Percentiles rank a stretch among this genome's conserved stretches.
These are phyloP conservation scores for Stegastes partitus DNA, from an alignment of 2,113 vertebrate genomes.

Conservation along the genomic window DNA sequence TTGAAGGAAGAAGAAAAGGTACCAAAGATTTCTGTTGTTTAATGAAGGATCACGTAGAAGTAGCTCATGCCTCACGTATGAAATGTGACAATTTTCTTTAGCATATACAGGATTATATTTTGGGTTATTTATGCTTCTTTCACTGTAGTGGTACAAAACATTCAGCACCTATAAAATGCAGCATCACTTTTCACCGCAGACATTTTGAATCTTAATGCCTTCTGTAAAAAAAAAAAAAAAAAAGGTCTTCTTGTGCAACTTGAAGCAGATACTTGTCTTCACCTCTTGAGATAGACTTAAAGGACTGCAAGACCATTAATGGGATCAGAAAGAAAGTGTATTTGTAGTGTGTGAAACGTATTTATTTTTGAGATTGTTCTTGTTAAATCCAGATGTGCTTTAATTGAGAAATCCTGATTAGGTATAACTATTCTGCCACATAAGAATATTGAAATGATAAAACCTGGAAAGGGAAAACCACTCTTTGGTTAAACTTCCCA, in stretches of 20 bases:
- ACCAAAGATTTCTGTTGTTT: conserved; percentile 22
- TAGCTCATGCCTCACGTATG: too few relatives aligned
- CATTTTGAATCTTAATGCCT: too few relatives aligned
- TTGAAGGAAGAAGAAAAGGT: not conserved
- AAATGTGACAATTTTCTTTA: not conserved
- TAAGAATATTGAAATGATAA: not conserved
- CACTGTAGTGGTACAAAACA: not conserved
- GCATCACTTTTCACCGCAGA: too few relatives aligned
- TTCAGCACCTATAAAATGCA: too few relatives aligned
- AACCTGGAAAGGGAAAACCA: not conserved
- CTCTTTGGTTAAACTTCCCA: too few relatives aligned
- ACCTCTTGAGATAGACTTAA: not conserved
- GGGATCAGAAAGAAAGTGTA: not conserved
- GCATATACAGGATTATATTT: not conserved
- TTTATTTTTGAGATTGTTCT: not conserved
- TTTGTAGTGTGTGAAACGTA: not conserved
- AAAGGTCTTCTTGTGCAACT: too few relatives aligned
- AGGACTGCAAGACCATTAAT: not conserved
- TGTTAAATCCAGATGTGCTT: not conserved
- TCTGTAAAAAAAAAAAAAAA: too few relatives aligned
- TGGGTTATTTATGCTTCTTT: not conserved
- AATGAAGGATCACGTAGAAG: conserved; percentile 16
- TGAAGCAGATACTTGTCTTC: not conserved
- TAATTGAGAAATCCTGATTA: not conserved
- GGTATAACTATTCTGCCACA: not conserved